Base-by-base conservation (phyloP, 1,140 invertebrate genomes). In the Marisa cornuarietis region DNA sequence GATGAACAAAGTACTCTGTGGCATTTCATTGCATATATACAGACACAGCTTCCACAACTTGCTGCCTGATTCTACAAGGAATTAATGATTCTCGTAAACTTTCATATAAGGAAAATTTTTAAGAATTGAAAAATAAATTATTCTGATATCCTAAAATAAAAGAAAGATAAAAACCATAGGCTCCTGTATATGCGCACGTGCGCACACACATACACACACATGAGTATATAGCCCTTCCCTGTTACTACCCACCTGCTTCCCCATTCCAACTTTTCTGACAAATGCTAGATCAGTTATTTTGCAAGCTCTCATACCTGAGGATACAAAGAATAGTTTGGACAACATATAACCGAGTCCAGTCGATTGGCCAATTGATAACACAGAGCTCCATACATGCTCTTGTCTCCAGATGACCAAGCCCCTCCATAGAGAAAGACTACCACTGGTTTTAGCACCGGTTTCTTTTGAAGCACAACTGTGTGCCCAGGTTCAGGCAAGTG, bases 401-500 rank as follows among this genome's bases (percentile, higher is more conserved):
- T 90, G 78, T 90, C 85, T 42, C 89, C 89, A 24, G 85, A 85
- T 18, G 85, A 81, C 90, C 90, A 91, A 1, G 87, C 80, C 26
- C 89, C 89, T 62, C 90, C 90, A 85, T 86, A 90, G 14, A 90
- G 79, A 86, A 90, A 91, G 20, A 91, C 79, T 4, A 90, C 83
- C 65, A 90, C 86, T 31, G 90, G 89, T 20, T 79, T 68, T 22
- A 24, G 24, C n/a, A 76, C 42, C 13, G 78, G 65, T 3, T 82
- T 79, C 22, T 62, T 79, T 1, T 76, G 51, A 16, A 51, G 26
- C 26, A 74, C 16, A 31, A 72, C 77, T 7, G 76, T 18, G 0
- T 76, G 63, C 20, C 73, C 20, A 18, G 65, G 62, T 16, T 52
- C 24, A 52, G 87, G 85, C 42, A 86, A 73, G 76, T 91, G 90